Percentiles rank a stretch among this genome's conserved stretches.
Evolutionary conservation across 2,888 invertebrate species (phyloP).

Genomic region (Mimas tiliae): DNA sequence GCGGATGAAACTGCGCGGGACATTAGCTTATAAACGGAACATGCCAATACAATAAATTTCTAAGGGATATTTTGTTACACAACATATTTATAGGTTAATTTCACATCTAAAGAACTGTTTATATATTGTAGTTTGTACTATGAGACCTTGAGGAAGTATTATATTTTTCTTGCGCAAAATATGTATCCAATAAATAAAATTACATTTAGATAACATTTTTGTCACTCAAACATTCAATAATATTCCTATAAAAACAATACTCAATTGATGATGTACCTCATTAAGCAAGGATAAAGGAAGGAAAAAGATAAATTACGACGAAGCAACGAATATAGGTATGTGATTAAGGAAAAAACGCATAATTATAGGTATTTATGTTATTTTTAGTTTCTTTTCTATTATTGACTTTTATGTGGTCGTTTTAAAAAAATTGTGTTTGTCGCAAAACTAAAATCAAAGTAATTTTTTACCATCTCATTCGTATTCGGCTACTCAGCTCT

Average conservation of each 20-base stretch:
- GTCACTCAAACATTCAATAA: not conserved
- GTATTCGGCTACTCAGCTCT: not conserved
- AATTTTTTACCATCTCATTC: not conserved
- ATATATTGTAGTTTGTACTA: no score
- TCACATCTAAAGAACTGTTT: no score
- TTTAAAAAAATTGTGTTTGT: not conserved
- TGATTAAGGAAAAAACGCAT: conserved; percentile 16
- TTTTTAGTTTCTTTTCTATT: not conserved
- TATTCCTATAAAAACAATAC: not conserved
- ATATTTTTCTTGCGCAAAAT: no score
- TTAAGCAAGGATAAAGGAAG: not conserved
- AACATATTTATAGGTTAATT: no score
- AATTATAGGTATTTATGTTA: not conserved
- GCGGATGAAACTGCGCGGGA: no score
- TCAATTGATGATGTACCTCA: not conserved
- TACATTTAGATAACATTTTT: not conserved
- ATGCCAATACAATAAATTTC: not conserved
- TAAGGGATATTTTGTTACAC: not conserved
- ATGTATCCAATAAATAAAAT: no score
- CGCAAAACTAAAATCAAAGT: not conserved
- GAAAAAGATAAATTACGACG: not conserved
- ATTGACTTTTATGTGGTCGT: not conserved
- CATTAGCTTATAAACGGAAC: no score
- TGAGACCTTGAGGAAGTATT: no score
- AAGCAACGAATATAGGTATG: not conserved